Evolutionary conservation across 92 coral and sea anemone genomes (phyloP).

Genomic region (Galaxea fascicularis): DNA sequence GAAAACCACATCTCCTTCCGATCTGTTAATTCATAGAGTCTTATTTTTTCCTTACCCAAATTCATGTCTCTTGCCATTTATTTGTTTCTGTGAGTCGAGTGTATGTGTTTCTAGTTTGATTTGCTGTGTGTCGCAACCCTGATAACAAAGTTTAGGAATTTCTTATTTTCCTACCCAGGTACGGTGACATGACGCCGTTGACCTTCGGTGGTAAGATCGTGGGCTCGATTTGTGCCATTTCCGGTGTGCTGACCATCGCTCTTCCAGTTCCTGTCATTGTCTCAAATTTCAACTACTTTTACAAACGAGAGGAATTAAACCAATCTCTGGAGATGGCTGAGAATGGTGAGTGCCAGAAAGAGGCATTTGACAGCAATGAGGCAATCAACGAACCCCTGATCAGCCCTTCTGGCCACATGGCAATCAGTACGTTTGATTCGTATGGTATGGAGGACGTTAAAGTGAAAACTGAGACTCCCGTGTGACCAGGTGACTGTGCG

Average conservation of each 20-base stretch:
- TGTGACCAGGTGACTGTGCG: constrained; percentile 41
- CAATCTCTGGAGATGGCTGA: constrained; percentile 79
- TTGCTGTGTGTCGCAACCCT: too few relatives aligned
- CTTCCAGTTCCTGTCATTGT: constrained; percentile 99
- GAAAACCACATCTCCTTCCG: too few relatives aligned
- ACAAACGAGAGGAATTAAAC: constrained; percentile 86
- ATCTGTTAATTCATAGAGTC: too few relatives aligned
- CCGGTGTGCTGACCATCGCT: constrained; percentile 96
- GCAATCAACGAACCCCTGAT: constrained; percentile 78
- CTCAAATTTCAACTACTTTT: constrained; percentile 97
- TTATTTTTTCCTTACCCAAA: too few relatives aligned
- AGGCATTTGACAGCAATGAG: constrained; percentile 60
- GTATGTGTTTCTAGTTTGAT: too few relatives aligned
- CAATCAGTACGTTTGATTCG: constrained; percentile 52
- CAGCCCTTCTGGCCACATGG: constrained; percentile 78
- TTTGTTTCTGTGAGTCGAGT: too few relatives aligned
- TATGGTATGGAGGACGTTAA: constrained; percentile 63
- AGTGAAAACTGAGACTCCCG: constrained; percentile 85
- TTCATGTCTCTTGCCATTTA: too few relatives aligned
- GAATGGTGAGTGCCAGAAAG: constrained; percentile 71
- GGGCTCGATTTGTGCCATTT: constrained; percentile 97
- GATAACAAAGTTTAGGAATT: too few relatives aligned
- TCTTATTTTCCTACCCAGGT: constrained; percentile 48
- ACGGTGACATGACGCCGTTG: constrained; percentile 90
- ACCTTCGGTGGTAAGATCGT: constrained; percentile 88